phyloP scores from a whole-genome alignment of 2,113 vertebrate species.

The Grammatotria lemairii region DNA sequence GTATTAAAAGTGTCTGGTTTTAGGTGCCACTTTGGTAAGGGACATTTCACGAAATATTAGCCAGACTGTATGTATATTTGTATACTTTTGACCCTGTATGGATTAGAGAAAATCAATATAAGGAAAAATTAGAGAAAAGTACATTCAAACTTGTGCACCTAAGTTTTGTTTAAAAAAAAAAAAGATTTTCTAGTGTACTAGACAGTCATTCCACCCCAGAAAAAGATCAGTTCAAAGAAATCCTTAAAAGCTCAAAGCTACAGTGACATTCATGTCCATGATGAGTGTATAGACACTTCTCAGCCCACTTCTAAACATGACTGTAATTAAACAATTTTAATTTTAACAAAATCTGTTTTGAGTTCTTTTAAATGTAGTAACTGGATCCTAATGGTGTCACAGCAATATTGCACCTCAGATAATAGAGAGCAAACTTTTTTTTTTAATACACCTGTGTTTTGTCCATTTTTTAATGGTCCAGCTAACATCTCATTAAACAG shows the following conservation, averaged over 20 bases:
- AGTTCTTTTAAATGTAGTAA: not conserved
- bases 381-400: accelerated
- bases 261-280: not conserved
- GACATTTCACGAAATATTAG: not conserved
- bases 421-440: not conserved
- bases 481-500: not conserved
- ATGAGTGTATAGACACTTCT: not conserved
- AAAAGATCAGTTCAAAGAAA: not conserved
- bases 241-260: not conserved
- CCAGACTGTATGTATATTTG: not conserved
- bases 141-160: not conserved
- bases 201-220: accelerated
- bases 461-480: accelerated
- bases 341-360: not conserved
- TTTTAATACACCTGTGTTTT: not conserved
- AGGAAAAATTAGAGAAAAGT: not conserved
- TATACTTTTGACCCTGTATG: not conserved
- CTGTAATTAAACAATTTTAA: not conserved
- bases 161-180: not conserved
- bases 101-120: not conserved
- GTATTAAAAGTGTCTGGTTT: not conserved
- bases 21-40: not conserved
- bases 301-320: not conserved
- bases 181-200: not conserved
- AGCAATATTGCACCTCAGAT: not conserved